Base-by-base conservation (phyloP, 1,140 invertebrate genomes). In the Philopotamus ludificatus region DNA sequence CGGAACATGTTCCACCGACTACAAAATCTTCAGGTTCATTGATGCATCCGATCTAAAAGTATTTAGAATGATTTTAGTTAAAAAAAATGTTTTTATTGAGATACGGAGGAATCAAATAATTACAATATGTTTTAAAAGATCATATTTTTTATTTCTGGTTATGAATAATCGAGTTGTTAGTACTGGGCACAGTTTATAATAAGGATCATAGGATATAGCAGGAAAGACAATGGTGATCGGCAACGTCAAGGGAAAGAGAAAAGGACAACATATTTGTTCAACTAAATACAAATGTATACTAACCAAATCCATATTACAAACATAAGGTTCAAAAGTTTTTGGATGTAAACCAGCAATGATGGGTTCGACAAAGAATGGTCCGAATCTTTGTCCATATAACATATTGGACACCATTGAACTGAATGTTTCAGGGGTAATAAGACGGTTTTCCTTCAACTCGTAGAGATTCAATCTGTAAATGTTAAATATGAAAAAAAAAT, bases 311-410 rank as follows among this genome's bases (percentile, higher is more conserved):
- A 98, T 93, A 67, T 88, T 90, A 70, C 89, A 92, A 51, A 99
- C 88, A 75, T 89, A 99, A 1, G 97, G 96, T 73, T 97, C 85
- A 73, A 85, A 85, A 0, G 93, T 96, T 49, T 87, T 86, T 0
- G 93, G 89, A 76, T 98, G 89, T 9, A 99, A 77, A 10, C 97
- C 97, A 63, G 95, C 97, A 70, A 99, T 87, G 0, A 99, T 87
- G 3, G 97, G 97, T 74, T 98, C 94, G 59, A 98, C 89, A 80
- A 99, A 99, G 76, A 97, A 99, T 0, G 95, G 95, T 0, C 97
- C 97, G 83, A 99, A 99, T 72, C 96, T 87, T 73, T 86, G 90
- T 76, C 99, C 96, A 76, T 99, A 99, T 9, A 99, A 76, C 63
- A 99, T 82, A 81, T 98, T 98, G 2, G 95, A 94, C 0, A 99